These are phyloP conservation scores for Parazoanthus swiftii DNA, from an alignment of 92 coral and sea anemone species.

Conservation along the genomic window DNA sequence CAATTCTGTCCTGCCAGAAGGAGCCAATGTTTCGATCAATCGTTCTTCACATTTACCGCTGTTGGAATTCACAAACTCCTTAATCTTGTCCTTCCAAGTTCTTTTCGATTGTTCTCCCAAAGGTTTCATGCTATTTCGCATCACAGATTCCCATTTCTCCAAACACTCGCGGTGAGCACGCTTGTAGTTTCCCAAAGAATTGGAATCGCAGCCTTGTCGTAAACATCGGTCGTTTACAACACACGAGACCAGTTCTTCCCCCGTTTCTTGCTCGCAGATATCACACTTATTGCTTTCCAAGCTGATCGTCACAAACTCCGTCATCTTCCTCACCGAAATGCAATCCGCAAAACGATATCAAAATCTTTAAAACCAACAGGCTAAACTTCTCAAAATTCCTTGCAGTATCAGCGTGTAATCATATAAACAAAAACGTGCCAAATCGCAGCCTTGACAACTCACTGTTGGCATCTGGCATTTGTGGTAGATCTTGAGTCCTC, in stretches of 20 bases:
- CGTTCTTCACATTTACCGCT: constrained; percentile 43
- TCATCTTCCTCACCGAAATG: constrained; percentile 49
- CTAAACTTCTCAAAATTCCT: neutral
- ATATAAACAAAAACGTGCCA: too few relatives aligned
- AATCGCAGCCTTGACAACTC: constrained; percentile 24
- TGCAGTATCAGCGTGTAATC: neutral
- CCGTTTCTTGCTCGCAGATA: constrained; percentile 88
- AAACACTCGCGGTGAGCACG: constrained; percentile 78
- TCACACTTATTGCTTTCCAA: constrained; percentile 78
- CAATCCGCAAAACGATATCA: neutral
- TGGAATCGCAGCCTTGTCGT: constrained; percentile 40
- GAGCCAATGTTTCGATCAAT: constrained; percentile 52
- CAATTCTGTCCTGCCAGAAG: constrained; percentile 37
- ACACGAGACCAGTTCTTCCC: constrained; percentile 80
- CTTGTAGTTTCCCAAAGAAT: constrained; percentile 44
- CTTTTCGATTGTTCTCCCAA: constrained; percentile 64
- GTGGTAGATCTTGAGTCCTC: neutral
- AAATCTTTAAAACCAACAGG: neutral
- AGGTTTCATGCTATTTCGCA: constrained; percentile 63
- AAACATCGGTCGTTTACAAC: constrained; percentile 77
- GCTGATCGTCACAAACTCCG: constrained; percentile 81
- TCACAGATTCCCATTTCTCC: constrained; percentile 78
- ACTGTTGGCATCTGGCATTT: neutral
- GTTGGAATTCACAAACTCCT: constrained; percentile 58
- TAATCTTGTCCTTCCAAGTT: constrained; percentile 77